Conservation (phyloP, 2,888 invertebrate species). For the Ypsolopha scabrella region DNA sequence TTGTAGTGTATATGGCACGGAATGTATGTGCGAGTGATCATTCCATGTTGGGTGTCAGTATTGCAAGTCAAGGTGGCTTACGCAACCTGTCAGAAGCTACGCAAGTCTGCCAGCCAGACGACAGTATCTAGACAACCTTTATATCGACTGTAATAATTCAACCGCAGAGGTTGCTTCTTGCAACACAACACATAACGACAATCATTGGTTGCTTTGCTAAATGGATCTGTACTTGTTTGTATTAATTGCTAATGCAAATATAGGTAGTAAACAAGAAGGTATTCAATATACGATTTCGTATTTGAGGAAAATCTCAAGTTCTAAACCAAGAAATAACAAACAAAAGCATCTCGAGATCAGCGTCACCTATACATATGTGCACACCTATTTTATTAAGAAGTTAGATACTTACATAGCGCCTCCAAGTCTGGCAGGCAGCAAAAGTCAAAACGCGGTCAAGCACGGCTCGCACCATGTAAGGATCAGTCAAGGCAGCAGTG, state of each 20-base stretch:
- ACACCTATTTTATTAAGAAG: too few species aligned
- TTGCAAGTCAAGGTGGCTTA: constrained; percentile 52
- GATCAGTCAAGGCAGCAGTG: constrained; percentile 26
- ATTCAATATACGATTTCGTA: too few species aligned
- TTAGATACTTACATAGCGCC: constrained; percentile 11
- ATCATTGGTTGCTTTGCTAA: too few species aligned
- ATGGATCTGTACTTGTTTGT: too few species aligned
- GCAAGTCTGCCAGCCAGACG: neutral
- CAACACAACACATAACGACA: too few species aligned
- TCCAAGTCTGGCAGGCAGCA: constrained; percentile 20
- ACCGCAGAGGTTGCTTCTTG: too few species aligned
- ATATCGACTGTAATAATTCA: neutral
- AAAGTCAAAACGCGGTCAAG: constrained; percentile 10
- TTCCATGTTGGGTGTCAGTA: constrained; percentile 34
- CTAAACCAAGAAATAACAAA: too few species aligned
- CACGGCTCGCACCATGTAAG: constrained; percentile 20
- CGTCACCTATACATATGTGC: too few species aligned
- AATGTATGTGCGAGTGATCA: constrained; percentile 13
- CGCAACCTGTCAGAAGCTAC: constrained; percentile 20
- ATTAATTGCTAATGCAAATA: too few species aligned
- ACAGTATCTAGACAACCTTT: neutral
- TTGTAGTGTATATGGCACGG: constrained; percentile 19
- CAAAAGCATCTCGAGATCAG: too few species aligned
- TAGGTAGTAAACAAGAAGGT: too few species aligned
- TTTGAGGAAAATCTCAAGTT: too few species aligned